A percentile compares a stretch with the other conserved stretches of the same genome.
phyloP scores from a whole-genome alignment of 2,113 vertebrate genomes.

The Alethe castanea region DNA sequence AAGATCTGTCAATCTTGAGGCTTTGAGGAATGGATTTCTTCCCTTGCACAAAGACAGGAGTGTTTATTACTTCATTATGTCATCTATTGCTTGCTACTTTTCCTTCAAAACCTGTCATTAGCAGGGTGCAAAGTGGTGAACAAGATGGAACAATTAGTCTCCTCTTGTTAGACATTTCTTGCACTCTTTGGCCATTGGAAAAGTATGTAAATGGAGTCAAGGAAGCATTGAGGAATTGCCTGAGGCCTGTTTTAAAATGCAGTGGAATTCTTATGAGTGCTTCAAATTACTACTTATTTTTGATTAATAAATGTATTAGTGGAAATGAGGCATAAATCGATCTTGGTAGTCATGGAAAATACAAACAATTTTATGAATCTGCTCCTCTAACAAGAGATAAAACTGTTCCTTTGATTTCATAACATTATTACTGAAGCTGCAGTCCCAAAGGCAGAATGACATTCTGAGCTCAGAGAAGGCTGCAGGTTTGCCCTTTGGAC shows the following conservation, averaged over 20 bases:
- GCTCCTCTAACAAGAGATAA: background rate
- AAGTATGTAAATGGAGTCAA: background rate
- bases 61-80: background rate
- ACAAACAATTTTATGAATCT: background rate
- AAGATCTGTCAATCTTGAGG: background rate
- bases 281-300: background rate
- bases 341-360: background rate
- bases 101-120: background rate
- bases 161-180: background rate
- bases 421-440: background rate
- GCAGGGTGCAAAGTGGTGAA: background rate
- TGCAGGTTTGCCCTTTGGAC: background rate
- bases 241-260: background rate
- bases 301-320: background rate
- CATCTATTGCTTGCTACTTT: background rate
- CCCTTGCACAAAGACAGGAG: background rate
- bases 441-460: background rate
- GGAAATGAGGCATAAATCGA: background rate
- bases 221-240: background rate
- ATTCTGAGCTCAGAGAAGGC: background rate
- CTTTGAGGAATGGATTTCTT: background rate
- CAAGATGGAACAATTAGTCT: background rate
- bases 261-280: background rate
- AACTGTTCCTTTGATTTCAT: background rate
- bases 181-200: background rate